Percentiles rank a stretch among this genome's conserved stretches.
These are phyloP conservation scores for Perithous albicinctus DNA, from an alignment of 2,888 invertebrate species.

Conservation along the genomic window DNA sequence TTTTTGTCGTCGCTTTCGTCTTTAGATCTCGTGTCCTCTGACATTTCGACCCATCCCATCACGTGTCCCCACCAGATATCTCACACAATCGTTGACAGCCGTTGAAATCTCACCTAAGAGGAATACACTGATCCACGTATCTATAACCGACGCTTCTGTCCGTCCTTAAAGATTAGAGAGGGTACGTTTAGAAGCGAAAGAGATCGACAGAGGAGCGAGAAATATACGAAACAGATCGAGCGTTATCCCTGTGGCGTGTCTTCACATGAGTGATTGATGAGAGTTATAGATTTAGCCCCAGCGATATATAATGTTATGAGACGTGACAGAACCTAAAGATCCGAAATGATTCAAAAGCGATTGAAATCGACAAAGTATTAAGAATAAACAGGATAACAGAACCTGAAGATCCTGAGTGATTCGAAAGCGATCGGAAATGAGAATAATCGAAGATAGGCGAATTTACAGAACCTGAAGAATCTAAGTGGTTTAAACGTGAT, in stretches of 20 bases:
- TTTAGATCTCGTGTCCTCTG: background rate
- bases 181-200: background rate
- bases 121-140: slow-evolving; percentile 20
- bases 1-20: slow-evolving; percentile 2
- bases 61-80: slow-evolving; percentile 34
- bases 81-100: slow-evolving; percentile 56
- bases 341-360: no score
- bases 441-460: no score
- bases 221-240: slow-evolving; percentile 43
- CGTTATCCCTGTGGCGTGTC: slow-evolving; percentile 38
- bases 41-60: slow-evolving; percentile 6
- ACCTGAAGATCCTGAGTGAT: no score
- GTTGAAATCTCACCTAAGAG: slow-evolving; percentile 58
- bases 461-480: no score
- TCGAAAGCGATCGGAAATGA: no score
- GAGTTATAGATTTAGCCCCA: slow-evolving; percentile 19
- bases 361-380: no score
- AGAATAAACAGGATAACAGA: no score
- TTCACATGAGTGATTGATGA: slow-evolving; percentile 57
- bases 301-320: slow-evolving; percentile 28
- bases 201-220: background rate
- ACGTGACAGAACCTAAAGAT: no score
- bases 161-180: background rate
- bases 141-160: background rate
- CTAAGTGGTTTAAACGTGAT: no score